phyloP scores from a whole-genome alignment of 2,888 invertebrate species.

The Slavum lentiscoides region DNA sequence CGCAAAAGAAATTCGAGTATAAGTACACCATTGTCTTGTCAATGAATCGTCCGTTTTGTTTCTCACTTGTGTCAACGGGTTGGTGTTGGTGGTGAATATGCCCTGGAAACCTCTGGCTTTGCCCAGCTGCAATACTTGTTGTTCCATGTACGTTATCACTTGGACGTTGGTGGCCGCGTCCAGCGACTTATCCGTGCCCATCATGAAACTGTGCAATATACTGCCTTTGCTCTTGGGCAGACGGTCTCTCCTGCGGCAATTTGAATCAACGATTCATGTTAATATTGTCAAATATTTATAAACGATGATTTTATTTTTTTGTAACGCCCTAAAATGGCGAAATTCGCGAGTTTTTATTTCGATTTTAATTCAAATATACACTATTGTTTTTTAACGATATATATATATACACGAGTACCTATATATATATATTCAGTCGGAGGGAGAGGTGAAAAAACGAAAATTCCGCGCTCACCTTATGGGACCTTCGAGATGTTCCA shows the following conservation, averaged over 20 bases:
- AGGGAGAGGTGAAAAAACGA: neutral
- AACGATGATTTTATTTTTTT: too few species aligned
- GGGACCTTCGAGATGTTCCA: slow-evolving; percentile 76
- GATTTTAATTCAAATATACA: too few species aligned
- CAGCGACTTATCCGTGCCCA: slow-evolving; percentile 74
- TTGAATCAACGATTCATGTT: too few species aligned
- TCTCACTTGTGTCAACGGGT: slow-evolving; percentile 79
- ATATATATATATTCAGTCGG: too few species aligned
- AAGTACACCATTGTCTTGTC: too few species aligned
- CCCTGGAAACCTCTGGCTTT: slow-evolving; percentile 70
- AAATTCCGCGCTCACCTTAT: slow-evolving; percentile 63
- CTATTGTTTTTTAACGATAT: neutral
- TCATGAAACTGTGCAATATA: slow-evolving; percentile 84
- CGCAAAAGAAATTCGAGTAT: too few species aligned
- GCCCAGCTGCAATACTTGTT: slow-evolving; percentile 72
- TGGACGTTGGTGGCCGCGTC: slow-evolving; percentile 75
- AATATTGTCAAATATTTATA: too few species aligned
- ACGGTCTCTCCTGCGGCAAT: slow-evolving; percentile 58
- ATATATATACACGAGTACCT: too few species aligned
- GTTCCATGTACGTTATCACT: slow-evolving; percentile 78
- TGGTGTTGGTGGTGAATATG: slow-evolving; percentile 85
- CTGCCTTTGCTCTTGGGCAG: slow-evolving; percentile 70
- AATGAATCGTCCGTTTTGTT: neutral
- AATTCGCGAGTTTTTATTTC: too few species aligned
- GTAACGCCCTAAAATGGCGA: too few species aligned